phyloP scores from a whole-genome alignment of 2,888 invertebrate species.

The Tricholauxania praeusta region DNA sequence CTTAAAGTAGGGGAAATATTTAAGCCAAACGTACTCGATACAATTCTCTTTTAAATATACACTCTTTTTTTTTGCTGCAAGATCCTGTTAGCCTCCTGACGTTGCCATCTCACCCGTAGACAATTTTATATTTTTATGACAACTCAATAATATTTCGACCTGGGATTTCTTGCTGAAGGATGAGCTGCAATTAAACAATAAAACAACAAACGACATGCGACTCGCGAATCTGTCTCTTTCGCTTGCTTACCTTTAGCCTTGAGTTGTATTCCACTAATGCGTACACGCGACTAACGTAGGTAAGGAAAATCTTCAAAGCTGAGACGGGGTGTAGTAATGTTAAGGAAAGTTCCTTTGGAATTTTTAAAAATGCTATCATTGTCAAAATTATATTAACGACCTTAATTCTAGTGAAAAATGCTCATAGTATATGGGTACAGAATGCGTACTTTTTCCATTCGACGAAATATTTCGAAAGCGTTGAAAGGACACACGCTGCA shows the following conservation, averaged over 20 bases:
- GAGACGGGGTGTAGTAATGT: neutral
- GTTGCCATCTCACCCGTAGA: slow-evolving; percentile 55
- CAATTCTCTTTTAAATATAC: neutral
- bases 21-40: neutral
- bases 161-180: slow-evolving; percentile 56
- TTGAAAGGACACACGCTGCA: neutral
- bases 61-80: neutral
- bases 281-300: slow-evolving; percentile 52
- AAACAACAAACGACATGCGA: slow-evolving; percentile 60
- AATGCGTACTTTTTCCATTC: neutral
- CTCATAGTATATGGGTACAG: neutral
- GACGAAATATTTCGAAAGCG: too few relatives aligned
- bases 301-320: neutral
- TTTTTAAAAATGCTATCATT: slow-evolving; percentile 24
- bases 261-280: slow-evolving; percentile 52
- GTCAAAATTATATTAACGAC: slow-evolving; percentile 30
- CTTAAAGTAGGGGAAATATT: neutral
- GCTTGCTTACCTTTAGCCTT: slow-evolving; percentile 46
- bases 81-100: neutral
- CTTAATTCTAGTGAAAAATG: slow-evolving; percentile 34
- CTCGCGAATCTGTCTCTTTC: slow-evolving; percentile 50
- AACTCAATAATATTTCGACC: slow-evolving; percentile 64
- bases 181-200: slow-evolving; percentile 61
- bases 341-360: slow-evolving; percentile 19
- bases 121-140: slow-evolving; percentile 65